Base-by-base conservation (phyloP, 2,888 invertebrate species). In the Gastrophysa polygoni region DNA sequence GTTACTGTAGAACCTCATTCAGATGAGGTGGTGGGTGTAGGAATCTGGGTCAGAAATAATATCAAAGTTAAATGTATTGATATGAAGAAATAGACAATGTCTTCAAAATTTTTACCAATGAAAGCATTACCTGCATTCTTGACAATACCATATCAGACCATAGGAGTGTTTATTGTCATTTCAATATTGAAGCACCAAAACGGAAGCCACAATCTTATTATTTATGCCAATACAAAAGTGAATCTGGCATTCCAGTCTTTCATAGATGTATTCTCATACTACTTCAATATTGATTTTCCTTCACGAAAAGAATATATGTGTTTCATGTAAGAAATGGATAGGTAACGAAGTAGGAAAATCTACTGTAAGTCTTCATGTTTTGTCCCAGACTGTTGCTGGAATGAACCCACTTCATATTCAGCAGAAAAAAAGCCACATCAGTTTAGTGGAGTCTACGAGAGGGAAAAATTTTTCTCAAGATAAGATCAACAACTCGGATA, bases 121-220 rank as follows among this genome's bases (percentile, higher is more conserved):
- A 20, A 6, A 8, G 47, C 47, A 47, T 7, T 21, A 47, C 47
- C 47, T 47, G 47, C 47, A 20, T 47, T 47, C 20, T 47, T 20
- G 8, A 47, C 10, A 47, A 47, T 47, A 47, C 47, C 20, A 47
- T 47, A 47, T 47, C 47, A 5, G 20, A 47, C 47, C 47, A 47
- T 8, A 20, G 47, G 20, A 47, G 47, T 14, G 20, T 47, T 20
- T 47, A 47, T 11, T 18, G 18, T 18, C 8, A 20, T 5, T 47
- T 47, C 20, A 47, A 47, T 47, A 18, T 47, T 47, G 20, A 47
- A 20, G 47, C 47, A 5, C 47, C 47, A 47, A 20, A 47, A 47
- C 47, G 1, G 47, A 17, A 11, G 18, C 47, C 47, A 20, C 47
- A 20, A 47, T 47, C 47, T 20, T 47, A 14, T 18, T 47, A 47